Base-by-base conservation (phyloP, 2,888 invertebrate species). In the Galerucella nymphaeae region DNA sequence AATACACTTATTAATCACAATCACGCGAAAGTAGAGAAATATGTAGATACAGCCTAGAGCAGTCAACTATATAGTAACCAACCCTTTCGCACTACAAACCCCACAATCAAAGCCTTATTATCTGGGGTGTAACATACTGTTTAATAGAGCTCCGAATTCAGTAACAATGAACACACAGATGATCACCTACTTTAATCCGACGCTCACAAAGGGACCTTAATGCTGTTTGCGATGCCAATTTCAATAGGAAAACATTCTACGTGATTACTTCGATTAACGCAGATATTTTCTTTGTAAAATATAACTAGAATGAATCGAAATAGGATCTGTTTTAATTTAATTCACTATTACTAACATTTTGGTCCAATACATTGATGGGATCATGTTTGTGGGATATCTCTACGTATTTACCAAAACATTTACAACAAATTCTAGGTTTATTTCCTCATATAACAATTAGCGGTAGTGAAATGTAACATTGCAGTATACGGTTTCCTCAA, bases 71-170 rank as follows among this genome's bases (percentile, higher is more conserved):
- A 41, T 16, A 9, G 14, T 20, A 20, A 45, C 20, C 38, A 69
- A 62, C 69, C 69, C 69, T 70, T 70, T 70, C 16, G 66, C 73
- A 61, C 70, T 64, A 72, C 70, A 68, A 65, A 78, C 80, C 74
- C 78, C 80, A 79, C 82, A 83, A 83, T 83, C 83, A 82, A 79
- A 82, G 78, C 78, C 80, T 82, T 82, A 83, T 84, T 82, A 83
- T 83, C 79, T 82, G 76, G 81, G 82, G 82, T 80, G 81, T 82
- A 82, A 82, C 82, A 76, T 77, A 75, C 79, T 77, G 81, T 80
- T 82, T 81, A 82, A 81, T 82, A 75, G 80, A 81, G 78, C 77
- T 76, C 75, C 79, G 61, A 38, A 78, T 77, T 76, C 77, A 75
- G 76, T 77, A 76, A 78, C 77, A 79, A 79, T 78, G 72, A 74